These are phyloP conservation scores for Chiloscyllium punctatum DNA, from an alignment of 2,797 vertebrate genomes.

Conservation along the genomic window DNA sequence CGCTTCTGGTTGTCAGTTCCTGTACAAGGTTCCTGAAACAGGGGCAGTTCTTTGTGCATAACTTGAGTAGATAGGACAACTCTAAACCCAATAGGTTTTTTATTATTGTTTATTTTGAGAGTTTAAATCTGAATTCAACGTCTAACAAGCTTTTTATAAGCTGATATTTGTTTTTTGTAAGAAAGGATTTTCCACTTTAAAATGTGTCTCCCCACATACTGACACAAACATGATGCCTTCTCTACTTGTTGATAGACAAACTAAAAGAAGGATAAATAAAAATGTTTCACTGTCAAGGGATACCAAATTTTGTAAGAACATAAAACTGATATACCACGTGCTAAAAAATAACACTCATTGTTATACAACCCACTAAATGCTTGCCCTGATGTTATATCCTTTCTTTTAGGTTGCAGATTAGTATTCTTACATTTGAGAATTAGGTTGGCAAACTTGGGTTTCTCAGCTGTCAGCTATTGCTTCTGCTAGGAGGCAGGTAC, in stretches of 20 bases:
- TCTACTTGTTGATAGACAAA: neutral
- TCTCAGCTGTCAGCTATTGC: neutral
- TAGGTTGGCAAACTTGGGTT: neutral
- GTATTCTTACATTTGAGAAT: neutral
- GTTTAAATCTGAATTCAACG: neutral
- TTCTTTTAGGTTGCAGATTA: neutral
- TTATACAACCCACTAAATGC: neutral
- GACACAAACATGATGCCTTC: neutral
- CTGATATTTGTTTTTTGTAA: neutral
- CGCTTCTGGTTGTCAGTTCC: no score
- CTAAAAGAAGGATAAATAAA: neutral
- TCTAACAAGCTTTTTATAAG: neutral
- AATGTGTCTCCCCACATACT: neutral
- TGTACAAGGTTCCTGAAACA: neutral
- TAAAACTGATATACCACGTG: neutral
- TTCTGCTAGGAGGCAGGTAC: neutral
- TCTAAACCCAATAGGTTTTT: neutral
- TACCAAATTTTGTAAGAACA: neutral
- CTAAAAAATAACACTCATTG: neutral
- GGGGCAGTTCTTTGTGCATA: neutral
- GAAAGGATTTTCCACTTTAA: neutral
- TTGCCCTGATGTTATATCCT: neutral
- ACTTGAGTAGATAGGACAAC: neutral
- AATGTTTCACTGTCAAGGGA: neutral
- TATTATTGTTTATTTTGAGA: neutral